Conservation (phyloP, 2,888 invertebrate genomes). For the Acutogordius australiensis region DNA sequence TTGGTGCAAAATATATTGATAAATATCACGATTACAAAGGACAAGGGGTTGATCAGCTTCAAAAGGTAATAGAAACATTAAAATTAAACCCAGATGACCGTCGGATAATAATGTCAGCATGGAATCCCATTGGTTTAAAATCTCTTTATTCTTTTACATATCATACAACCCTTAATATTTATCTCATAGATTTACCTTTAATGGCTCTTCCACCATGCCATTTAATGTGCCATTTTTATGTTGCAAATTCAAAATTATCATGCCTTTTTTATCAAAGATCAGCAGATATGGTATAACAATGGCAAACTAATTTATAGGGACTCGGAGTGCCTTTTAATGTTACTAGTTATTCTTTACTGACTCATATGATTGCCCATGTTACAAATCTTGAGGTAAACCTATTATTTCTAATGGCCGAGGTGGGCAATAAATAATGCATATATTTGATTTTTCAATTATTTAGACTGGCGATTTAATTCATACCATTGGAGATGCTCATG, state of each 20-base stretch:
- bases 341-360: conserved; percentile 69
- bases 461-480: conserved; percentile 73
- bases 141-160: background rate
- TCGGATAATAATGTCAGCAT: conserved; percentile 64
- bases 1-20: conserved; percentile 56
- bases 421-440: too few relatives aligned
- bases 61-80: conserved; percentile 43
- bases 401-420: too few relatives aligned
- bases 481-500: conserved; percentile 71
- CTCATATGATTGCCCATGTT: conserved; percentile 77
- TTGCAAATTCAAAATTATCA: conserved; percentile 45
- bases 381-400: conserved; percentile 45
- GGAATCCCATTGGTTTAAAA: conserved; percentile 45
- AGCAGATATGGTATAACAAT: conserved; percentile 52
- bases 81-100: conserved; percentile 48
- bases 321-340: conserved; percentile 95
- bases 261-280: conserved; percentile 79
- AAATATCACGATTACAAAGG: conserved; percentile 50
- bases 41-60: conserved; percentile 60
- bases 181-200: conserved; percentile 40
- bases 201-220: conserved; percentile 96
- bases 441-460: conserved; percentile 12
- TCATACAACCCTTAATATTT: too few relatives aligned
- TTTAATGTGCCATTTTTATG: conserved; percentile 71
- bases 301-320: conserved; percentile 22